These are phyloP conservation scores for Plecotus auritus DNA, from an alignment of 2,113 vertebrate species.

Conservation along the genomic window DNA sequence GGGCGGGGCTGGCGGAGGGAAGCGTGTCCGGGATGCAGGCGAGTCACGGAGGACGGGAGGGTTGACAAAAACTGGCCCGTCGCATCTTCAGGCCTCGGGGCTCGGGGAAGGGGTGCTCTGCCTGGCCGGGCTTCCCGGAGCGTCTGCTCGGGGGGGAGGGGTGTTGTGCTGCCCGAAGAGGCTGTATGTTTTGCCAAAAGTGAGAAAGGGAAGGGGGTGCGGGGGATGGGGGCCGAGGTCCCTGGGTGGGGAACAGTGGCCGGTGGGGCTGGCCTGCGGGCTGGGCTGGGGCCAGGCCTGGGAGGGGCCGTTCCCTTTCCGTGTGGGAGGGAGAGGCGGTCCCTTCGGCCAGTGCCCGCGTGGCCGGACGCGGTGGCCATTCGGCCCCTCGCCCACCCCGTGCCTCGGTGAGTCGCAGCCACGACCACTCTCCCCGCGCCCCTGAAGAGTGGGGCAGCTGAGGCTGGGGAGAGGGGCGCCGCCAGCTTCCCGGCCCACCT, in stretches of 20 bases:
- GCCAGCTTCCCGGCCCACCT: background rate
- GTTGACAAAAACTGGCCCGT: background rate
- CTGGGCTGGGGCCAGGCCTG: background rate
- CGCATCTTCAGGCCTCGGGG: constrained; percentile 15
- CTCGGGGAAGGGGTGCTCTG: background rate
- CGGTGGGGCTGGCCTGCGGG: background rate
- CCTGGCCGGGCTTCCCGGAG: constrained; percentile 5
- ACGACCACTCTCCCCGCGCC: background rate
- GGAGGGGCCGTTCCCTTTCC: background rate
- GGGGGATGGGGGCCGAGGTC: background rate
- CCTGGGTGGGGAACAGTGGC: background rate
- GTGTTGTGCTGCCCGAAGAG: background rate
- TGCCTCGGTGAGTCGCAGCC: background rate
- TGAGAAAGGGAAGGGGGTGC: background rate
- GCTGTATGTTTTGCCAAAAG: constrained; percentile 56
- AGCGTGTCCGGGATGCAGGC: background rate
- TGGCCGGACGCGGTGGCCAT: background rate
- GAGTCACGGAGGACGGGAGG: background rate
- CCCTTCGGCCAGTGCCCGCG: too few species aligned
- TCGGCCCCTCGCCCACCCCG: rapidly evolving
- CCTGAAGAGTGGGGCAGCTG: too few species aligned
- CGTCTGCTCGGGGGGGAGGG: constrained; percentile 40
- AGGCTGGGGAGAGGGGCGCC: background rate
- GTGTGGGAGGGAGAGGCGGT: background rate
- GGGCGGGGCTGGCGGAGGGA: background rate